Percentiles rank a stretch among this genome's conserved stretches.
Conservation (phyloP, 2,113 vertebrate genomes). For the Epinephelus moara region DNA sequence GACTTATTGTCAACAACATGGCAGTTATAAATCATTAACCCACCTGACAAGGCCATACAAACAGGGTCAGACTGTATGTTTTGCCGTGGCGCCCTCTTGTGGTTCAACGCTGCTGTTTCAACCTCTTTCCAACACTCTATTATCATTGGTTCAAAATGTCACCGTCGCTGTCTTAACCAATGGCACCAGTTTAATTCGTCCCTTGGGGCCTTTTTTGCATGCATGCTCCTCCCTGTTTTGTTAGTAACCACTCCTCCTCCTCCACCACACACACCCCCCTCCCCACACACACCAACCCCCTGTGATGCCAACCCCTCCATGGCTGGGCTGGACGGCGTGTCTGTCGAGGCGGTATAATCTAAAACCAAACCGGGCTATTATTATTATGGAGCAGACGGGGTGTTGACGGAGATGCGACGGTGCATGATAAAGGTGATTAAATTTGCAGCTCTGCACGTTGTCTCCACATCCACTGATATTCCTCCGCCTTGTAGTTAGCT, state of each 20-base stretch:
- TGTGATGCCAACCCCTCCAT: slow-evolving; percentile 38
- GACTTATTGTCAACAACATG: not conserved
- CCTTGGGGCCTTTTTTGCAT: slow-evolving; percentile 1
- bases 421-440: slow-evolving; percentile 54
- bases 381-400: slow-evolving; percentile 8
- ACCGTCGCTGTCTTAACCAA: slow-evolving; percentile 53
- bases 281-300: not conserved
- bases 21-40: not conserved
- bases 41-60: not conserved
- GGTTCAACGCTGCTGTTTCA: rapidly evolving
- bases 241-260: not conserved
- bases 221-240: slow-evolving; percentile 53
- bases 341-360: slow-evolving; percentile 51
- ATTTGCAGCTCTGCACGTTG: slow-evolving; percentile 7
- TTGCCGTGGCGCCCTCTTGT: slow-evolving; percentile 57
- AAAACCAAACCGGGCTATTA: slow-evolving; percentile 3
- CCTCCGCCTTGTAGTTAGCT: not conserved
- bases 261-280: not conserved
- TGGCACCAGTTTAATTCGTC: slow-evolving; percentile 10
- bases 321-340: slow-evolving; percentile 23
- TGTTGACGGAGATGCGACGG: slow-evolving; percentile 40
- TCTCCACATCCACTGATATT: not conserved
- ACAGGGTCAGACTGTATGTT: not conserved
- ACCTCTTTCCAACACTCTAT: not conserved
- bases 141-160: slow-evolving; percentile 69